Base-by-base conservation (phyloP, 2,888 invertebrate species). In the Merodon equestris region DNA sequence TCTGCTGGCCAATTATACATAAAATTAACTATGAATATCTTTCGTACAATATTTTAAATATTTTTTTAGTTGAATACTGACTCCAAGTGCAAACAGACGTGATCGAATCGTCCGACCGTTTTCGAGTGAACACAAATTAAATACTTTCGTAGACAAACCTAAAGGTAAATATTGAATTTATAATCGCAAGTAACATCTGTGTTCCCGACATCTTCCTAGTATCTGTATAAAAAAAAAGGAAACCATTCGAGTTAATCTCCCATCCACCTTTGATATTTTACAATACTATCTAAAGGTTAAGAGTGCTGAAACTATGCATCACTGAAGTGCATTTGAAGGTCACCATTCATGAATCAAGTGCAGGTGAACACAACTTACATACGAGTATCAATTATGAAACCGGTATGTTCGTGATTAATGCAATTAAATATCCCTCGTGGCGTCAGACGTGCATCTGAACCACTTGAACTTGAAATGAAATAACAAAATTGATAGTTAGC, bases 61-160 rank as follows among this genome's bases (percentile, higher is more conserved):
- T 5, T 60, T 45, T 61, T 38, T 76, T 48, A 77, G 77, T 77
- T 67, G 40, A 47, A 51, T 45, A 42, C 57, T 19, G 72, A 63
- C 56, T 67, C 47, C 45, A 68, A 72, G 67, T 72, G 67, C 58
- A 67, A 57, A 13, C 67, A 77, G 72, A 67, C 72, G 72, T 68
- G 50, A 68, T 27, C 27, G 27, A 4, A 44, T 72, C 51, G 1
- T 27, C 56, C 51, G 12, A 53, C 42, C n/a, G 10, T 40, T 53
- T 56, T 44, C 1, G 44, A 60, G 17, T 50, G 17, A 64, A 15
- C 12, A 50, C 34, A 42, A 10, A n/a, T n/a, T 7, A 27, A 7
- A 4, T 27, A 27, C 10, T 53, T 47, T 15, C 34, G 19, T n/a
- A 14, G 34, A 54, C 18, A 58, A 36, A 51, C 12, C n/a, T 51